phyloP scores from a whole-genome alignment of 2,797 vertebrate genomes.

The Mormyrops attenuatus region DNA sequence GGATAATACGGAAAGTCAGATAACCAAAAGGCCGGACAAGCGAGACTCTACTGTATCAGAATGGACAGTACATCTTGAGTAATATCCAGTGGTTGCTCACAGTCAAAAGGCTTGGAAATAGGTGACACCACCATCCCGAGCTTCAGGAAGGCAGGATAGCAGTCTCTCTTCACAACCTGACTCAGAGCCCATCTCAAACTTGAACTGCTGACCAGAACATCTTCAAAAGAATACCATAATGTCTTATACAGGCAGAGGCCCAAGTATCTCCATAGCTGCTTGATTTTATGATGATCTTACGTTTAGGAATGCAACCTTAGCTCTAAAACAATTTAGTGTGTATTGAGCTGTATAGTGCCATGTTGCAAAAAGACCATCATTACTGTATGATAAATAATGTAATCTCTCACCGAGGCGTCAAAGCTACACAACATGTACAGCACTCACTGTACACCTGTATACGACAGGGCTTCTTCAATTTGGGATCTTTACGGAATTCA shows the following conservation, averaged over 20 bases:
- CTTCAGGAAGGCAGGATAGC: neutral
- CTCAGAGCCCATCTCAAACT: neutral
- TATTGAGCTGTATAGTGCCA: neutral
- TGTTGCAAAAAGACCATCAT: neutral
- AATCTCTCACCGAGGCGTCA: neutral
- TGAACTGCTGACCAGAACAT: neutral
- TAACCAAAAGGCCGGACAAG: too few species aligned
- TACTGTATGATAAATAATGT: neutral
- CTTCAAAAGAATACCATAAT: neutral
- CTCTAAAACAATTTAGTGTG: neutral
- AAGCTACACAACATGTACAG: neutral
- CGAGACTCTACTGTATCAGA: neutral
- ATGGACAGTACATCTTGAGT: neutral
- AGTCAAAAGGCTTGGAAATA: neutral
- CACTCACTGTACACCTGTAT: neutral
- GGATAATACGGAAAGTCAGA: too few species aligned
- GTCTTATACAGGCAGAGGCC: neutral
- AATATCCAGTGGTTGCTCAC: neutral
- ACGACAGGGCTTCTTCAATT: neutral
- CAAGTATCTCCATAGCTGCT: neutral
- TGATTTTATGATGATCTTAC: neutral
- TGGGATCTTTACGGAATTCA: neutral
- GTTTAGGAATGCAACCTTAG: neutral
- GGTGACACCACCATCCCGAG: neutral
- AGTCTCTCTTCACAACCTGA: neutral